A percentile compares a stretch with the other conserved stretches of the same genome.
phyloP scores from a whole-genome alignment of 2,797 vertebrate species.

The Phoeniculus purpureus region DNA sequence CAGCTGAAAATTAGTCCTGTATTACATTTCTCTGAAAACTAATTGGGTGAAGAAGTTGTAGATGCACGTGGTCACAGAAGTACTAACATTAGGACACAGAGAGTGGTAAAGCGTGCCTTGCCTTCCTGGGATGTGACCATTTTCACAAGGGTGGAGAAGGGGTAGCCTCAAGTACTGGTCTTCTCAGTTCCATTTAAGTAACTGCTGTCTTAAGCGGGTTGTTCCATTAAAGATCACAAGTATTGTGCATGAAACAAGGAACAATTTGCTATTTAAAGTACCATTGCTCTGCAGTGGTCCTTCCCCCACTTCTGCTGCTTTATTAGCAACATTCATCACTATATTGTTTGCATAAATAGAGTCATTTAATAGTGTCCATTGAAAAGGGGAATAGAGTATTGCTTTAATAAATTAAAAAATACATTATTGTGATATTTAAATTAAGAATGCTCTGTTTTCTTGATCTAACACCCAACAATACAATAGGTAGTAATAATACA shows the following conservation, averaged over 20 bases:
- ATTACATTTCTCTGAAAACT: not conserved
- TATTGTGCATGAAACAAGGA: not conserved
- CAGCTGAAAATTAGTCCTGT: not conserved
- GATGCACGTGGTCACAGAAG: not conserved
- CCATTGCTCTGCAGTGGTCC: not conserved
- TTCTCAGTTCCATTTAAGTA: not conserved
- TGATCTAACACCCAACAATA: not conserved
- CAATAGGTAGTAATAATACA: not conserved
- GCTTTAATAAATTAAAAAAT: not conserved
- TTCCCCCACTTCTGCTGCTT: not conserved
- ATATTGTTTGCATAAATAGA: not conserved
- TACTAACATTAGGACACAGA: no score
- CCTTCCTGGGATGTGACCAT: not conserved
- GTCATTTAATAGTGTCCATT: not conserved
- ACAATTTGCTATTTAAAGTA: not conserved
- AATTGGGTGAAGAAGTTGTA: not conserved
- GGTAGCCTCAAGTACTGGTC: not conserved
- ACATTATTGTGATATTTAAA: not conserved
- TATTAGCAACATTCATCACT: constrained; percentile 10
- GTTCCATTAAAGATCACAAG: not conserved
- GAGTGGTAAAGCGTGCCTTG: not conserved
- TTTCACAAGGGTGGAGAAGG: not conserved
- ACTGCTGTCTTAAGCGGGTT: not conserved
- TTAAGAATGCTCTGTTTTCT: not conserved
- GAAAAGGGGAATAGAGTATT: not conserved